Evolutionary conservation across 2,797 vertebrate species (phyloP).

Genomic region (Pangasius mekongensis): DNA sequence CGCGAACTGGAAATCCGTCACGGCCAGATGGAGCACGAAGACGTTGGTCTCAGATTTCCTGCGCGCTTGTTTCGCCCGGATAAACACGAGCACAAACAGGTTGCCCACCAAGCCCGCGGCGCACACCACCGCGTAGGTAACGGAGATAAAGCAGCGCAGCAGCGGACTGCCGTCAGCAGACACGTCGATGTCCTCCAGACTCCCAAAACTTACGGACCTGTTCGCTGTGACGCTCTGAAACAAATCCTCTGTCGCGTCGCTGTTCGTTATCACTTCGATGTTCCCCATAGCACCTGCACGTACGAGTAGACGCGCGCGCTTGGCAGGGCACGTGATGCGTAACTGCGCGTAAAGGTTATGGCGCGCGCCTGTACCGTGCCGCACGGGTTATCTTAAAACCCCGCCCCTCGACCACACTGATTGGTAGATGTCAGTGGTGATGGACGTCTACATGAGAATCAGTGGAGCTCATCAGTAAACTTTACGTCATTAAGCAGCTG

Average conservation of each 20-base stretch:
- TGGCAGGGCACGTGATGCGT: not conserved
- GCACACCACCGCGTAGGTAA: constrained; percentile 73
- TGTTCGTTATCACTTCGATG: constrained; percentile 11
- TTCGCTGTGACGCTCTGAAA: constrained; percentile 61
- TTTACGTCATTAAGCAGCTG: too few species aligned
- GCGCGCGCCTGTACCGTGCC: too few species aligned
- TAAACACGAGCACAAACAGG: constrained; percentile 77
- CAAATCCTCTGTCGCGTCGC: constrained; percentile 56
- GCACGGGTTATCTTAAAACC: not conserved
- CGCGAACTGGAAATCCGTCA: constrained; percentile 68
- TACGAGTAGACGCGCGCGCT: not conserved
- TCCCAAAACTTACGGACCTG: constrained; percentile 62
- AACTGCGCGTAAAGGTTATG: not conserved
- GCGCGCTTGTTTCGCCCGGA: constrained; percentile 69
- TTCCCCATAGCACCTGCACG: constrained; percentile 29
- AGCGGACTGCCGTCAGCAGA: constrained; percentile 68
- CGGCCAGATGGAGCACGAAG: constrained; percentile 77
- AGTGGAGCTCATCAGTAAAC: not conserved
- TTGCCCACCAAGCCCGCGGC: constrained; percentile 74
- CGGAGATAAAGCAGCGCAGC: constrained; percentile 68
- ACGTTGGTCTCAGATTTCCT: constrained; percentile 73
- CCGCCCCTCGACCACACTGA: not conserved
- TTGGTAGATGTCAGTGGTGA: not conserved
- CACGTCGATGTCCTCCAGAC: constrained; percentile 73
- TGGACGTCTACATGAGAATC: not conserved